Conservation (phyloP, 2,888 invertebrate genomes). For the Caenorhabditis uteleia region DNA sequence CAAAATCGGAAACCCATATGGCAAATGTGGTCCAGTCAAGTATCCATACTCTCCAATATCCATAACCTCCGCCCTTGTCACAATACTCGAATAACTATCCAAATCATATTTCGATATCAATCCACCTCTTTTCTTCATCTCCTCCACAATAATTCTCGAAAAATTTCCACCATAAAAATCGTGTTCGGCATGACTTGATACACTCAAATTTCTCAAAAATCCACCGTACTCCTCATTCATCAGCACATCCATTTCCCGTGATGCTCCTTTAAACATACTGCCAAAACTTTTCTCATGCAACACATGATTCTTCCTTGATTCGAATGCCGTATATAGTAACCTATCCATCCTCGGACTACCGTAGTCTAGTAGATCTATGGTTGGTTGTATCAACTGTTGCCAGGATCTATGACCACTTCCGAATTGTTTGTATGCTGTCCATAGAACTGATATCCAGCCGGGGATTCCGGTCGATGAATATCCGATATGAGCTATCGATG, state of each 20-base stretch:
- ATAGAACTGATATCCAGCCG: conserved; percentile 37
- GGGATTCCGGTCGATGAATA: conserved; percentile 46
- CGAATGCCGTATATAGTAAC: conserved; percentile 19
- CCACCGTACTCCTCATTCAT: conserved; percentile 14
- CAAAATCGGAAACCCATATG: conserved; percentile 22
- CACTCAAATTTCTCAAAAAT: conserved; percentile 15
- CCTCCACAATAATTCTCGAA: conserved; percentile 30
- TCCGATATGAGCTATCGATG: conserved; percentile 38
- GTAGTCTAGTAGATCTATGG: conserved; percentile 13
- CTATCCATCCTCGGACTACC: conserved; percentile 9
- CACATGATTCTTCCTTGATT: conserved; percentile 23
- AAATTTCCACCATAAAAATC: conserved; percentile 44
- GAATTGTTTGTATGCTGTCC: conserved; percentile 35
- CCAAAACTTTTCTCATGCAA: conserved; percentile 31
- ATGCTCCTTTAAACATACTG: conserved; percentile 7
- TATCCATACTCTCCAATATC: not conserved
- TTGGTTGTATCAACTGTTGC: conserved; percentile 36
- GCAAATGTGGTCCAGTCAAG: conserved; percentile 25
- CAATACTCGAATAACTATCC: conserved; percentile 30
- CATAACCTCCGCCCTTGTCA: conserved; percentile 18
- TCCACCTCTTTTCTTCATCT: conserved; percentile 39
- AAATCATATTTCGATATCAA: conserved; percentile 31
- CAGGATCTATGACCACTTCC: conserved; percentile 38
- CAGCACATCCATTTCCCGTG: conserved; percentile 6
- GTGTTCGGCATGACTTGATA: conserved; percentile 27